Evolutionary conservation across 2,888 invertebrate genomes (phyloP), one percentile per base, ranked within the genome.

Genomic region (Desoria tigrina): DNA sequence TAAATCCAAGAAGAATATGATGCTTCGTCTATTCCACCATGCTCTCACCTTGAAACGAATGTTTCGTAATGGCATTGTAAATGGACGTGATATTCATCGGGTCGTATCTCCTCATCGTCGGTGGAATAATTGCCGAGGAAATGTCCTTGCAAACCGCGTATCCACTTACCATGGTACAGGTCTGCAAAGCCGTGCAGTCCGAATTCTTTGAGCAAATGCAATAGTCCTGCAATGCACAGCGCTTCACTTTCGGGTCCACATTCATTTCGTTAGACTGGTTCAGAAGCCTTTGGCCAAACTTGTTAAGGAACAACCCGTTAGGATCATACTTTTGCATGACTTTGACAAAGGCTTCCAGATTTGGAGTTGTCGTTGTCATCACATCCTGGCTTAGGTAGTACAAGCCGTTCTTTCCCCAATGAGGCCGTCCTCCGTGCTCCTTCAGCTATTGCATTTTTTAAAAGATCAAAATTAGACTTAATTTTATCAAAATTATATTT

Each of bases 331-430:
- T 61, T 16, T 42, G 45, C 71, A 69, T 69, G 2, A 45, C 24
- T 2, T 45, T 37, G 24, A 65, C 28, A 50, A 72, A 72, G 0
- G 23, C 21, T 45, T n/a, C 14, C 3, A 56, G 16, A 2, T 69
- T 56, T 7, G 42, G 39, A 0, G 42, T 42, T 21, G 61, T 37
- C n/a, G 26, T 21, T 18, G 39, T n/a, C 9, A 69, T 24, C 26
- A 66, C 61, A 0, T 69, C 61, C 1, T 28, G 42, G 24, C 61
- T 66, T 26, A 65, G 61, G 32, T 60, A 70, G 23, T 60, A 56
- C 11, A 55, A 54, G 11, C 70, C 70, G 53, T 67, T 70, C 51
- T 66, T 67, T n/a, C 70, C 70, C 66, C 67, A 70, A 42, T 70
- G 70, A n/a, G 67, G 59, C 24, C 65, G 39, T 24, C 70, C 70